These are phyloP conservation scores for Ariolimax columbianus DNA, from an alignment of 2,888 invertebrate species.

Conservation along the genomic window DNA sequence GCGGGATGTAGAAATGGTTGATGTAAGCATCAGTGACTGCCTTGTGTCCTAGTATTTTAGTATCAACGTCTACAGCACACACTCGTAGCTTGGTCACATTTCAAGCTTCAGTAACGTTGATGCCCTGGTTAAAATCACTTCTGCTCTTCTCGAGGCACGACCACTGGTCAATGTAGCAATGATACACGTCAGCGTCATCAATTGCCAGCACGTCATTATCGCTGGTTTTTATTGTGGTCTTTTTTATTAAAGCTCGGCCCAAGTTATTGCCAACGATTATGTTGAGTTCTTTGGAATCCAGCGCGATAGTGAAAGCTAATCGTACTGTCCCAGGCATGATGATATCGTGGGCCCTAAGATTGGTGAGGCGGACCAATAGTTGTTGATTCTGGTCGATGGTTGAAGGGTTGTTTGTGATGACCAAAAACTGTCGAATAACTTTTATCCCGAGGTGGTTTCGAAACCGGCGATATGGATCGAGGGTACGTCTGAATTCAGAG, in stretches of 20 bases:
- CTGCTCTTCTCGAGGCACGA: neutral
- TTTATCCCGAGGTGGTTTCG: conserved; percentile 54
- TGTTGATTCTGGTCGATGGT: neutral
- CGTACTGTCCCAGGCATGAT: neutral
- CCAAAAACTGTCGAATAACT: conserved; percentile 52
- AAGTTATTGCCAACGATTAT: neutral
- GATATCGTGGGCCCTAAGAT: neutral
- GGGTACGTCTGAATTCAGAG: conserved; percentile 1
- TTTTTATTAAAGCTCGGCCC: neutral
- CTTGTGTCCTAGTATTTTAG: neutral
- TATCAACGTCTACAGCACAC: neutral
- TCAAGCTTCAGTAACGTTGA: neutral
- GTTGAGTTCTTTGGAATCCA: neutral
- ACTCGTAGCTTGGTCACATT: conserved; percentile 6
- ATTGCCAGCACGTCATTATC: neutral
- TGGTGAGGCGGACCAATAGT: neutral
- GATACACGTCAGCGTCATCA: neutral
- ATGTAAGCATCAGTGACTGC: neutral
- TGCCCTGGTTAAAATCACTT: neutral
- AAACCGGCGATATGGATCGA: conserved; percentile 47
- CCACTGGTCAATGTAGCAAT: conserved; percentile 12
- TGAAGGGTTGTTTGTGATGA: neutral
- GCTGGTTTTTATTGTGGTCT: neutral
- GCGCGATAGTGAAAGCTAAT: neutral
- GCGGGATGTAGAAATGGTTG: neutral